These are phyloP conservation scores for Eupelmus urozonus DNA, from an alignment of 2,888 invertebrate species.

Conservation along the genomic window DNA sequence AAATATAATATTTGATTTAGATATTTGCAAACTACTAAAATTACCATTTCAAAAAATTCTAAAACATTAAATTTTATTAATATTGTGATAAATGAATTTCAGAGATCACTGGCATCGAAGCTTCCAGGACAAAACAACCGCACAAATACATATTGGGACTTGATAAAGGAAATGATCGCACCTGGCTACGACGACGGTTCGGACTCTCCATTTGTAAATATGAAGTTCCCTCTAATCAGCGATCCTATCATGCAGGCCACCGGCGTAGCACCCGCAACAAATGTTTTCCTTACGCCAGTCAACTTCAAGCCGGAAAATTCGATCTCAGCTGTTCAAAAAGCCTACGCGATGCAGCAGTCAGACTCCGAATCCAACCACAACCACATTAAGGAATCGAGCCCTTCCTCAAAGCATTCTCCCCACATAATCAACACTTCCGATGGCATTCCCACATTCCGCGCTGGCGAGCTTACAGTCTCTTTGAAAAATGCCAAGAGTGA, in stretches of 20 bases:
- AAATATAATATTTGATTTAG: no score
- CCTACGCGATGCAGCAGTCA: constrained; percentile 66
- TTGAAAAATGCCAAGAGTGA: constrained; percentile 73
- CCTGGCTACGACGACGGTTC: constrained; percentile 83
- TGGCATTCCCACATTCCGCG: constrained; percentile 71
- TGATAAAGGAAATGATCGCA: constrained; percentile 86
- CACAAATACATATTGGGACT: constrained; percentile 88
- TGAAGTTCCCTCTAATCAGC: constrained; percentile 83
- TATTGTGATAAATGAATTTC: constrained; percentile 44
- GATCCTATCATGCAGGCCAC: constrained; percentile 86
- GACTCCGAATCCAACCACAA: constrained; percentile 65
- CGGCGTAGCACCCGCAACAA: constrained; percentile 83
- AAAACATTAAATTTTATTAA: constrained; percentile 1
- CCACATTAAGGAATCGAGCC: constrained; percentile 61
- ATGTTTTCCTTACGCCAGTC: constrained; percentile 86
- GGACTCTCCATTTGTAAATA: constrained; percentile 81
- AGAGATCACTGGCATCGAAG: constrained; percentile 87
- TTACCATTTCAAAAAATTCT: neutral
- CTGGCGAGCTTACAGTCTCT: constrained; percentile 75
- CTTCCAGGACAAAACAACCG: constrained; percentile 88
- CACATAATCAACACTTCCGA: constrained; percentile 65
- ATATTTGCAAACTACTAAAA: neutral
- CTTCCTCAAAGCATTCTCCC: constrained; percentile 51
- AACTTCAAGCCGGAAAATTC: constrained; percentile 73
- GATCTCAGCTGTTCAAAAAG: constrained; percentile 71